Evolutionary conservation across 1,140 invertebrate species (phyloP).

Genomic region (Theocolax elegans): DNA sequence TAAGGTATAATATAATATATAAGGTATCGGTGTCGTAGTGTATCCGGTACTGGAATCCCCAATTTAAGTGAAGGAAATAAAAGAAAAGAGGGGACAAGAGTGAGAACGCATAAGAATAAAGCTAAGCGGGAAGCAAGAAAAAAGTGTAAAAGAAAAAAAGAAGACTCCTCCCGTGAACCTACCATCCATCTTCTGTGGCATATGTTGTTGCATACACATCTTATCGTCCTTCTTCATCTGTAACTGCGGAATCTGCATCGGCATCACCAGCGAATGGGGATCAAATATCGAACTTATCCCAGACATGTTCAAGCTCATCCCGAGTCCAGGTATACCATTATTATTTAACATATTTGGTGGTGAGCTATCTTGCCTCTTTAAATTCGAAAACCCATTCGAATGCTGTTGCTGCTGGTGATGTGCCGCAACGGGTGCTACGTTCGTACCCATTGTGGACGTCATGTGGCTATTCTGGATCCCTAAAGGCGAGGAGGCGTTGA

Average conservation of each 20-base stretch:
- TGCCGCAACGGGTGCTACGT: background rate
- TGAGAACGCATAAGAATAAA: slow-evolving; percentile 6
- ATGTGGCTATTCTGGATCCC: slow-evolving; percentile 13
- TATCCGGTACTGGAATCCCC: no score
- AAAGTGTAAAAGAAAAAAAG: slow-evolving; percentile 27
- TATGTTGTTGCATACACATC: slow-evolving; percentile 54
- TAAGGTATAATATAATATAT: background rate
- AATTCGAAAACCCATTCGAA: slow-evolving; percentile 63
- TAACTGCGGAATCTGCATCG: slow-evolving; percentile 61
- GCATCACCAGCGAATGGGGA: slow-evolving; percentile 60
- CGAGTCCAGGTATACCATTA: slow-evolving; percentile 64
- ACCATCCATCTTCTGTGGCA: slow-evolving; percentile 64
- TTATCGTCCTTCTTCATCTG: slow-evolving; percentile 70
- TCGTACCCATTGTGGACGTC: background rate
- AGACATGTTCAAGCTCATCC: slow-evolving; percentile 61
- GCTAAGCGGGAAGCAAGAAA: slow-evolving; percentile 16
- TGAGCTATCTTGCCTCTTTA: slow-evolving; percentile 61
- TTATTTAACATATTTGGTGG: slow-evolving; percentile 67
- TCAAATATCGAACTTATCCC: slow-evolving; percentile 76
- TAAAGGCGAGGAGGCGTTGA: slow-evolving; percentile 43
- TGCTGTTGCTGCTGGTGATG: slow-evolving; percentile 54
- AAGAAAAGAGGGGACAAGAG: slow-evolving; percentile 5
- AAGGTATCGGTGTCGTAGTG: background rate
- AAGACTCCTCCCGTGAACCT: slow-evolving; percentile 41
- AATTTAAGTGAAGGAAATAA: slow-evolving; percentile 21